Conservation (phyloP, 2,113 vertebrate species). For the Tragelaphus strepsiceros region DNA sequence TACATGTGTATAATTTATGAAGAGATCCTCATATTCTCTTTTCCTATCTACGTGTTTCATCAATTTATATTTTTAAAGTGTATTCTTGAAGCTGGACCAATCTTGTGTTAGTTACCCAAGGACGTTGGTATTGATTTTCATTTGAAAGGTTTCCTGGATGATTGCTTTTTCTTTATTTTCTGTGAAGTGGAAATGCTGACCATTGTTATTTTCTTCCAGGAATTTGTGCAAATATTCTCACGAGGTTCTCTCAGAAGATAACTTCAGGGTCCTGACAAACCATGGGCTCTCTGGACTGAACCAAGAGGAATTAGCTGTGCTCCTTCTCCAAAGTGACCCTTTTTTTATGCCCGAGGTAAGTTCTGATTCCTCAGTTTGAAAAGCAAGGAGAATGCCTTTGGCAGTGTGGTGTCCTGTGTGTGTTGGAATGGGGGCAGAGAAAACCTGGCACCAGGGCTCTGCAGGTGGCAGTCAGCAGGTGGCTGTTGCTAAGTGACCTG, state of each 20-base stretch:
- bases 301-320: conserved; percentile 75
- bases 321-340: conserved; percentile 81
- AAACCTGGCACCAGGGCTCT: background rate
- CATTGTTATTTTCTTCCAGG: conserved; percentile 54
- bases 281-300: conserved; percentile 76
- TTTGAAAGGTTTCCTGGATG: background rate
- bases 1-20: background rate
- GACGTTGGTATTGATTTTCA: background rate
- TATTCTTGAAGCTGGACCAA: background rate
- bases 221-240: conserved; percentile 79
- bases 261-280: conserved; percentile 73
- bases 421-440: background rate
- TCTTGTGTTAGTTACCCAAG: background rate
- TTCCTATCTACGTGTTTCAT: background rate
- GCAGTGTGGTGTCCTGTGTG: background rate
- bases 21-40: background rate
- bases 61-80: background rate
- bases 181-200: background rate
- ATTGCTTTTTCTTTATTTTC: background rate
- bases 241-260: conserved; percentile 64
- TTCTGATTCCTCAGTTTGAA: background rate
- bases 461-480: too few species aligned
- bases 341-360: conserved; percentile 84
- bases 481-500: background rate
- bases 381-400: background rate